These are phyloP conservation scores for Dasypogon diadema DNA, from an alignment of 2,888 invertebrate species.

Conservation along the genomic window DNA sequence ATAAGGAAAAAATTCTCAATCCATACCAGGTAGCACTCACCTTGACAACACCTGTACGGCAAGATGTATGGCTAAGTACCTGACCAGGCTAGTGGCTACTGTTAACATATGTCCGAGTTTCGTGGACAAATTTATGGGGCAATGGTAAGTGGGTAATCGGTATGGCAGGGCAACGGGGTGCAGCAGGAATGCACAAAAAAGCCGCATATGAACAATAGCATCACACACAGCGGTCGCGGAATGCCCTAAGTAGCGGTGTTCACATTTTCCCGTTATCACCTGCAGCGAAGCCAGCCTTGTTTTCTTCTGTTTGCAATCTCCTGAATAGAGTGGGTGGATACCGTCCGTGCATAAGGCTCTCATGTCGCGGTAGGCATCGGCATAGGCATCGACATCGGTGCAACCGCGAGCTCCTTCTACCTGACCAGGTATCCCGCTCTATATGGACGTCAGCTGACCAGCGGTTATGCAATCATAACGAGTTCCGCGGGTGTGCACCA, in stretches of 20 bases:
- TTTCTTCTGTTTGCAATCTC: slow-evolving; percentile 6
- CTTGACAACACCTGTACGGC: slow-evolving; percentile 38
- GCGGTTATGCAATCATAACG: slow-evolving; percentile 45
- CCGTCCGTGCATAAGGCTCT: slow-evolving; percentile 43
- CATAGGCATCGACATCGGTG: not conserved
- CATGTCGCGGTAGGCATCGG: slow-evolving; percentile 16
- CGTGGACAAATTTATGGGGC: slow-evolving; percentile 45
- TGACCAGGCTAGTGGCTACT: slow-evolving; percentile 23
- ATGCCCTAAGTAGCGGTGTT: slow-evolving; percentile 52
- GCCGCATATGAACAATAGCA: slow-evolving; percentile 39
- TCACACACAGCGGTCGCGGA: slow-evolving; percentile 6
- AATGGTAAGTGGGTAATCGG: not conserved
- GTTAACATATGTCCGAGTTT: slow-evolving; percentile 47
- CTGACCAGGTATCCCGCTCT: slow-evolving; percentile 8
- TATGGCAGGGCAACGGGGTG: slow-evolving; percentile 3
- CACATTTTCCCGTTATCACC: slow-evolving; percentile 53
- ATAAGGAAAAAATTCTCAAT: slow-evolving; percentile 36
- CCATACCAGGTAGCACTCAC: slow-evolving; percentile 19
- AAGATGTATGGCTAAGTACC: slow-evolving; percentile 39
- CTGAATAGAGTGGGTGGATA: slow-evolving; percentile 44
- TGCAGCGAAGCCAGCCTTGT: slow-evolving; percentile 29
- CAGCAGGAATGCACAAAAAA: slow-evolving; percentile 26
- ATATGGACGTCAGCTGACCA: slow-evolving; percentile 28
- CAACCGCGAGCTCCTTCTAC: slow-evolving; percentile 38
- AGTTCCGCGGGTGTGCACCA: slow-evolving; percentile 46